Conservation (phyloP, 2,888 invertebrate species). For the Amitus sp. region DNA sequence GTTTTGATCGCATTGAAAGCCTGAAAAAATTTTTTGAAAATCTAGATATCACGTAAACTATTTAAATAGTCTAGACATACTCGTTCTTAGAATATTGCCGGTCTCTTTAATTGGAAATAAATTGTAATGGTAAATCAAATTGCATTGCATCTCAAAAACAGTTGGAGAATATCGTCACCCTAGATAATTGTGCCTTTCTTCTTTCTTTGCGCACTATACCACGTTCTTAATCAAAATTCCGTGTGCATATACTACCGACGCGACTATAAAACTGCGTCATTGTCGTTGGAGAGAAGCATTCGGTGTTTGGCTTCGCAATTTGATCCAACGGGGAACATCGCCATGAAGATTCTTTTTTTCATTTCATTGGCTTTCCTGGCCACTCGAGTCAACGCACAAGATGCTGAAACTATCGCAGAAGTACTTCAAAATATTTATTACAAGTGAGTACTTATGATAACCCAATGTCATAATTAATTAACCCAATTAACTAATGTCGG, state of each 20-base stretch:
- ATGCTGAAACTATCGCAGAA: slow-evolving; percentile 54
- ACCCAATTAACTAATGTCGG: too few species aligned
- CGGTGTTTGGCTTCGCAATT: slow-evolving; percentile 61
- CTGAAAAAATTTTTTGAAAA: too few species aligned
- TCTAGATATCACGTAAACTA: too few species aligned
- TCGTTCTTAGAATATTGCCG: too few species aligned
- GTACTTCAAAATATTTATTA: slow-evolving; percentile 57
- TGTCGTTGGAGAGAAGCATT: slow-evolving; percentile 58
- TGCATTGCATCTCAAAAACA: background rate
- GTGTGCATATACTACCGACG: slow-evolving; percentile 50
- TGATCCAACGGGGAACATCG: slow-evolving; percentile 46
- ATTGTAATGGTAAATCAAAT: too few species aligned
- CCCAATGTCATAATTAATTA: background rate
- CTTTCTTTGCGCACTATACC: slow-evolving; percentile 53
- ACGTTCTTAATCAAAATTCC: slow-evolving; percentile 62
- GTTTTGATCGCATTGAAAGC: too few species aligned
- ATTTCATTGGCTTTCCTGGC: slow-evolving; percentile 51
- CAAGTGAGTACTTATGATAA: slow-evolving; percentile 47
- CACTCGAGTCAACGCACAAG: slow-evolving; percentile 46
- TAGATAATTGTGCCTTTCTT: slow-evolving; percentile 60
- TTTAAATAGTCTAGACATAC: too few species aligned
- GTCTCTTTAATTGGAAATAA: too few species aligned
- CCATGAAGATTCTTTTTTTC: slow-evolving; percentile 55
- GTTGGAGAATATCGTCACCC: slow-evolving; percentile 51
- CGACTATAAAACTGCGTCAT: slow-evolving; percentile 62